Evolutionary conservation across 1,140 invertebrate species (phyloP).

Genomic region (Procambarus clarkii): DNA sequence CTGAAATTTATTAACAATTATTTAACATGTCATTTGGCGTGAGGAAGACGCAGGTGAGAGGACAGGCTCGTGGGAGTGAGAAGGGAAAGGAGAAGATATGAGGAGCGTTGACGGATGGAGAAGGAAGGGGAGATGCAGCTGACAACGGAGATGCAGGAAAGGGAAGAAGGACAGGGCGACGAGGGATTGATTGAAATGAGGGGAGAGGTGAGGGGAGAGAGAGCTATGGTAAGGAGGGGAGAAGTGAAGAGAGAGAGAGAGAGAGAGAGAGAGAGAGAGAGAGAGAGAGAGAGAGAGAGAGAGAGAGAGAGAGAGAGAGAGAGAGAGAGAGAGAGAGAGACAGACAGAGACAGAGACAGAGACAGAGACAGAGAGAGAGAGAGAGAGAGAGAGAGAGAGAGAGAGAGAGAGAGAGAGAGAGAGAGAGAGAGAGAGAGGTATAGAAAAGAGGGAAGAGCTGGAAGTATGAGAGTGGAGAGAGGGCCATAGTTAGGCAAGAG

Average conservation of each 20-base stretch:
- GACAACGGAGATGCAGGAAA: neutral
- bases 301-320: neutral
- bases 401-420: slow-evolving; percentile 15
- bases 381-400: neutral
- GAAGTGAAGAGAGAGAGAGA: neutral
- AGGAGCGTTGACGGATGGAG: neutral
- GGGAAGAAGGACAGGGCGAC: slow-evolving; percentile 1
- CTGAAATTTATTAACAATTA: neutral
- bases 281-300: neutral
- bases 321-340: neutral
- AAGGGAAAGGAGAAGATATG: neutral
- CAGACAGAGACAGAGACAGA: slow-evolving; percentile 2
- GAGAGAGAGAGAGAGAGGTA: neutral
- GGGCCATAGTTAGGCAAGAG: neutral
- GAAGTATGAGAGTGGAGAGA: neutral
- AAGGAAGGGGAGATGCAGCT: neutral
- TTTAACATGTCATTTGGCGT: neutral
- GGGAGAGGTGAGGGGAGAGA: neutral
- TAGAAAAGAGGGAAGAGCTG: too few species aligned
- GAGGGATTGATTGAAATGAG: too few species aligned
- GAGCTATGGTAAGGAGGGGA: neutral
- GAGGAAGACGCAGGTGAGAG: neutral
- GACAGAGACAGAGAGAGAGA: neutral
- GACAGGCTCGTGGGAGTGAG: neutral
- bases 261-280: neutral